A percentile compares a stretch with the other conserved stretches of the same genome.
Evolutionary conservation across 2,113 vertebrate genomes (phyloP).

Genomic region (Paramisgurnus dabryanus): DNA sequence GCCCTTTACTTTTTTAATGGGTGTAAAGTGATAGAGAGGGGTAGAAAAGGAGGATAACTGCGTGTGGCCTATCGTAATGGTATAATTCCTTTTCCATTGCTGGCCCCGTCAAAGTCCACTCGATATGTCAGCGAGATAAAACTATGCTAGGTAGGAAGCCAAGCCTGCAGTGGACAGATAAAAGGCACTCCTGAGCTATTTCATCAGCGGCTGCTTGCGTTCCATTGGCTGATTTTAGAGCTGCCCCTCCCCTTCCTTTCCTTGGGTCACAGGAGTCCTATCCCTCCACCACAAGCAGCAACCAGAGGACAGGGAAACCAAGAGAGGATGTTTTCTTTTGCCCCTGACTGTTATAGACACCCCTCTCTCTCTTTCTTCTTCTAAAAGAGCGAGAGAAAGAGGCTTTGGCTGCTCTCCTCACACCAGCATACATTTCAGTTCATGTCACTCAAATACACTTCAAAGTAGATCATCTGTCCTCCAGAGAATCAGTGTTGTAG

Average conservation of each 20-base stretch:
- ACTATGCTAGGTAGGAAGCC: constrained; percentile 21
- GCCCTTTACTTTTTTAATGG: not conserved
- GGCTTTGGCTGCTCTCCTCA: constrained; percentile 34
- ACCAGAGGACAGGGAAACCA: not conserved
- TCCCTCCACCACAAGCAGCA: not conserved
- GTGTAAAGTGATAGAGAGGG: not conserved
- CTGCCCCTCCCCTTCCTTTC: not conserved
- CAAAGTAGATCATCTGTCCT: constrained; percentile 10
- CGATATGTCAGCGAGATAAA: constrained; percentile 55
- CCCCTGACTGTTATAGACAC: not conserved
- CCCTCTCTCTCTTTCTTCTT: constrained; percentile 25
- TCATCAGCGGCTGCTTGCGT: constrained; percentile 14
- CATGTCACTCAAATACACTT: constrained; percentile 32
- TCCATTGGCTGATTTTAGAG: constrained; percentile 12
- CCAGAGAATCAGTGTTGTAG: not conserved
- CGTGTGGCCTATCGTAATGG: constrained; percentile 30
- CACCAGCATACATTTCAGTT: constrained; percentile 39
- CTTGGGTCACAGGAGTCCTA: not conserved
- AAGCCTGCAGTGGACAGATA: constrained; percentile 44
- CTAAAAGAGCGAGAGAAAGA: constrained; percentile 4
- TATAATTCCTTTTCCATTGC: constrained; percentile 34
- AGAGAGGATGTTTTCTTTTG: constrained; percentile 7
- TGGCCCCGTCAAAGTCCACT: constrained; percentile 49
- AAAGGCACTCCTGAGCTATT: constrained; percentile 40
- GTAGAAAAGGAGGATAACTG: not conserved